phyloP scores from a whole-genome alignment of 2,888 invertebrate species.

The Pinctada fucata region DNA sequence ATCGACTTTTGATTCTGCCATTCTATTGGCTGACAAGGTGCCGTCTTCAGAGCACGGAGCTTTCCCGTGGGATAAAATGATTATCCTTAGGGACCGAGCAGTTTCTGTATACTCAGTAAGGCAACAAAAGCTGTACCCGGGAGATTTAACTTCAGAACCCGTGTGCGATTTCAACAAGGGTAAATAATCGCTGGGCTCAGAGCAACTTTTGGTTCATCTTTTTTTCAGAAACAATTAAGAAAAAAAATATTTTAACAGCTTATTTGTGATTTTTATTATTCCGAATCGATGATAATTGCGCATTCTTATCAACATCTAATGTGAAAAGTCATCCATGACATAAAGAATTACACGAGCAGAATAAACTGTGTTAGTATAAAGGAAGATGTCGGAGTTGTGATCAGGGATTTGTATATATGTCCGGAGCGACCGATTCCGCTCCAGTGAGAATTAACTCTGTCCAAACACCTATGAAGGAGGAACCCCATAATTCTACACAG shows the following conservation, averaged over 20 bases:
- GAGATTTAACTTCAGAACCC: constrained; percentile 66
- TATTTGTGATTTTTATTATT: constrained; percentile 1
- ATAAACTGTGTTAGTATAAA: background rate
- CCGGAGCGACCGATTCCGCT: constrained; percentile 28
- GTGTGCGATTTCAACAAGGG: constrained; percentile 55
- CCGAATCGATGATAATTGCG: background rate
- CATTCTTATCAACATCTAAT: background rate
- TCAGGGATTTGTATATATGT: constrained; percentile 35
- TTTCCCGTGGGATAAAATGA: constrained; percentile 58
- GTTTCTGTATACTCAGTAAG: constrained; percentile 61
- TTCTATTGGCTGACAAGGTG: constrained; percentile 47
- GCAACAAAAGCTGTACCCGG: constrained; percentile 74
- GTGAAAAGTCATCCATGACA: background rate
- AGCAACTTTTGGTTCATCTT: background rate
- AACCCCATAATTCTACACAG: constrained; percentile 61
- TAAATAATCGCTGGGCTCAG: constrained; percentile 34
- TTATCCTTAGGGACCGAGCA: constrained; percentile 57
- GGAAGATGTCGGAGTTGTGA: constrained; percentile 9
- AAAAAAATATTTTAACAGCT: background rate
- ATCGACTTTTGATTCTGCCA: constrained; percentile 37
- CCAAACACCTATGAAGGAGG: constrained; percentile 68
- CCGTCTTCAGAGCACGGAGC: constrained; percentile 43
- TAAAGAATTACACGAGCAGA: background rate
- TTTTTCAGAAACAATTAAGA: background rate
- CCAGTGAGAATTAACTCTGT: constrained; percentile 27